These are phyloP conservation scores for Tachina lurida DNA, from an alignment of 2,888 invertebrate genomes.

Conservation along the genomic window DNA sequence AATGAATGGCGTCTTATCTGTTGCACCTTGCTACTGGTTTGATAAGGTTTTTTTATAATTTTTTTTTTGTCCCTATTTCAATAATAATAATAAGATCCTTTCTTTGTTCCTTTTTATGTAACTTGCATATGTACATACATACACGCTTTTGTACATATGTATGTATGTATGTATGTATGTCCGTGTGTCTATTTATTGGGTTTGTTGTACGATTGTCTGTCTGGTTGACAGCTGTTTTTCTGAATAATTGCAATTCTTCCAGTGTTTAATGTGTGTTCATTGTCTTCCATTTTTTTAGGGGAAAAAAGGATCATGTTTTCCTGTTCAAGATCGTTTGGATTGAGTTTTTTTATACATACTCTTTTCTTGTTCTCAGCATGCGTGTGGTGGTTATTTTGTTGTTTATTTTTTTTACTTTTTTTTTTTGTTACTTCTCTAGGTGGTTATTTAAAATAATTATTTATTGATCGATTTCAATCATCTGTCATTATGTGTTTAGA, in stretches of 20 bases:
- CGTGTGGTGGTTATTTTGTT: slow-evolving; percentile 31
- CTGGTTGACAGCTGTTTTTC: slow-evolving; percentile 70
- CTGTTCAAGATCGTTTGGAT: slow-evolving; percentile 34
- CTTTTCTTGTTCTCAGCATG: slow-evolving; percentile 19
- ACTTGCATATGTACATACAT: neutral
- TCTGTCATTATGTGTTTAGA: slow-evolving; percentile 53
- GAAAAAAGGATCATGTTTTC: slow-evolving; percentile 47
- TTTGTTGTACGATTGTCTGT: slow-evolving; percentile 49
- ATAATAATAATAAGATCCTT: slow-evolving; percentile 27
- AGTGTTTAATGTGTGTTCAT: slow-evolving; percentile 38
- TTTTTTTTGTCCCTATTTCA: slow-evolving; percentile 33
- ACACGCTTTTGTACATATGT: neutral
- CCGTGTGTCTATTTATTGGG: slow-evolving; percentile 23
- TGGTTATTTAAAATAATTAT: slow-evolving; percentile 66
- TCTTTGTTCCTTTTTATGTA: slow-evolving; percentile 11
- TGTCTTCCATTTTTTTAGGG: slow-evolving; percentile 10
- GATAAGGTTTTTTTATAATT: neutral
- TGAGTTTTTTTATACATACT: slow-evolving; percentile 2
- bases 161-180: slow-evolving; percentile 29
- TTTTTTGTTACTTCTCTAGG: slow-evolving; percentile 47
- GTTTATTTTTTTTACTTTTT: slow-evolving; percentile 6
- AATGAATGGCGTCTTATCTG: slow-evolving; percentile 46
- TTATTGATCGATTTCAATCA: slow-evolving; percentile 70
- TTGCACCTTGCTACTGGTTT: slow-evolving; percentile 64
- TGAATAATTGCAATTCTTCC: slow-evolving; percentile 62